Conservation (phyloP, 2,113 vertebrate genomes). For the Tylochromis polylepis region DNA sequence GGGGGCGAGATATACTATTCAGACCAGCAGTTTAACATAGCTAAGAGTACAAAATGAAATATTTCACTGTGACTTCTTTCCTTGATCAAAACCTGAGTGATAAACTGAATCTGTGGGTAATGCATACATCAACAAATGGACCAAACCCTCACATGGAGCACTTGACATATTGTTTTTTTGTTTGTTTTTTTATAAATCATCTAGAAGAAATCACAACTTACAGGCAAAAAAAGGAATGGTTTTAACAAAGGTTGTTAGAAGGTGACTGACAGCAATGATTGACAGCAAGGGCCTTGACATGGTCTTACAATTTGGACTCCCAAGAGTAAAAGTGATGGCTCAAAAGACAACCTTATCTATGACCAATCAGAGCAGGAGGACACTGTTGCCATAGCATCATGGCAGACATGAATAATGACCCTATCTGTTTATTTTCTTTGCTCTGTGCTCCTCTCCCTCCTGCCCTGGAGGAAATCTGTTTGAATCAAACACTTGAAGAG, state of each 20-base stretch:
- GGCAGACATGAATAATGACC: constrained; percentile 66
- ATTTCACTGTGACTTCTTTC: background rate
- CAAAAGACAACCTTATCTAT: constrained; percentile 54
- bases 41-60: background rate
- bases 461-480: constrained; percentile 40
- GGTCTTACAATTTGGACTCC: constrained; percentile 38
- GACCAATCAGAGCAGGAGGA: constrained; percentile 61
- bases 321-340: constrained; percentile 35
- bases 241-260: background rate
- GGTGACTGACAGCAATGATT: constrained; percentile 16
- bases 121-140: constrained; percentile 19
- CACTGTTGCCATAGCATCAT: constrained; percentile 69
- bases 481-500: constrained; percentile 49
- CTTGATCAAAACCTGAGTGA: background rate
- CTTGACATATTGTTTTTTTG: background rate
- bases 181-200: background rate
- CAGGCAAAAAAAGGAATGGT: constrained; percentile 15
- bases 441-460: constrained; percentile 26
- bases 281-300: constrained; percentile 27
- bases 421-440: constrained; percentile 57
- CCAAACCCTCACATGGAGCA: background rate
- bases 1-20: background rate
- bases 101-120: background rate
- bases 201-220: constrained; percentile 8
- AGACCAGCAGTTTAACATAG: background rate